Conservation (phyloP, 1,140 invertebrate genomes). For the Anoplolepis gracilipes region DNA sequence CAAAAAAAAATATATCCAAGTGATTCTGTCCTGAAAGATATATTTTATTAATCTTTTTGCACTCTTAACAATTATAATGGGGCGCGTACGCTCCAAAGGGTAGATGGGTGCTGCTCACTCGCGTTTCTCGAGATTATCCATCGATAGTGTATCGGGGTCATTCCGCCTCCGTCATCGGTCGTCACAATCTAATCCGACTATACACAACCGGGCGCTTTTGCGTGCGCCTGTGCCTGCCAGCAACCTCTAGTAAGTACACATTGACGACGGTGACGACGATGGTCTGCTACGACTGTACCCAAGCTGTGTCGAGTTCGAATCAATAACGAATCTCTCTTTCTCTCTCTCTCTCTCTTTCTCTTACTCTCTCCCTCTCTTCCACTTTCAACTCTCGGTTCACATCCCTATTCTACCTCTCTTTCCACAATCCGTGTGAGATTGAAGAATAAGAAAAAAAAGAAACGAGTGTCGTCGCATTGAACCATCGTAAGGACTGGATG, state of each 20-base stretch:
- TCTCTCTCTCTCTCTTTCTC: background rate
- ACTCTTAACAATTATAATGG: conserved; percentile 16
- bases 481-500: background rate
- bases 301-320: conserved; percentile 73
- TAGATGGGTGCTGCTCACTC: background rate
- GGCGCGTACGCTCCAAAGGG: conserved; percentile 1
- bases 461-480: conserved; percentile 26
- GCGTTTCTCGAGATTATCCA: conserved; percentile 59
- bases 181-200: conserved; percentile 38
- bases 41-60: background rate
- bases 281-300: conserved; percentile 59
- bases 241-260: conserved; percentile 24
- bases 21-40: background rate
- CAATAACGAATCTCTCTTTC: conserved; percentile 72
- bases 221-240: conserved; percentile 48
- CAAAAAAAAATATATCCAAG: background rate
- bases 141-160: conserved; percentile 63
- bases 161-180: conserved; percentile 60
- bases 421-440: conserved; percentile 16
- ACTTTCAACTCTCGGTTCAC: conserved; percentile 14
- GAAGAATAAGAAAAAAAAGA: conserved; percentile 17
- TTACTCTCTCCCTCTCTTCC: background rate
- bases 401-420: conserved; percentile 32
- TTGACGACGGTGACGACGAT: conserved; percentile 36
- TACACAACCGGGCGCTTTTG: conserved; percentile 13